Percentiles rank a stretch among this genome's conserved stretches.
phyloP scores from a whole-genome alignment of 1,140 invertebrate species.

The Steinernema khuongi region DNA sequence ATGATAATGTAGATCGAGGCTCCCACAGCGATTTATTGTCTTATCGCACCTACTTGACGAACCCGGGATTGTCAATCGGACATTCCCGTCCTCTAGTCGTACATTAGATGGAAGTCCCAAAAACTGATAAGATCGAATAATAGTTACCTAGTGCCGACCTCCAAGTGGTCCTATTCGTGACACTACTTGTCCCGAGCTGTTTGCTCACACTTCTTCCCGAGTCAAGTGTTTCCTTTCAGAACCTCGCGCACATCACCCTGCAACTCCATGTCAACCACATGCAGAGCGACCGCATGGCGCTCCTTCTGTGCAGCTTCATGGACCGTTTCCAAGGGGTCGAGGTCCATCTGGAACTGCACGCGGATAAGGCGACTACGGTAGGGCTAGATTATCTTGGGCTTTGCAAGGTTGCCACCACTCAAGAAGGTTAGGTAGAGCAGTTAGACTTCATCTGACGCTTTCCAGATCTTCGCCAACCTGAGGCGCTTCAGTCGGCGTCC shows the following conservation, averaged over 20 bases:
- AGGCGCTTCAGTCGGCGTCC: constrained; percentile 7
- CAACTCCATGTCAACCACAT: constrained; percentile 32
- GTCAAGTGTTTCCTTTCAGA: constrained; percentile 18
- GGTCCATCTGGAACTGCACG: constrained; percentile 33
- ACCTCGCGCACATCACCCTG: constrained; percentile 28
- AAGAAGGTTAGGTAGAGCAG: constrained; percentile 4
- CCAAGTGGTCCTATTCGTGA: no score
- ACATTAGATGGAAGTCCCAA: no score
- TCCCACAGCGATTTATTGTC: neutral
- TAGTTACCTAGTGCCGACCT: no score
- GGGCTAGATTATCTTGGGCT: neutral
- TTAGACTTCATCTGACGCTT: no score
- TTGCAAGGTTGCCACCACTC: neutral
- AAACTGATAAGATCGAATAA: neutral
- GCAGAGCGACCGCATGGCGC: constrained; percentile 22
- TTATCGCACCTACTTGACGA: neutral
- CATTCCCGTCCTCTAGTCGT: no score
- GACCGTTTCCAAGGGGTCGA: constrained; percentile 23
- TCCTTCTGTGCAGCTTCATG: constrained; percentile 28
- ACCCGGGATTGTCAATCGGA: no score
- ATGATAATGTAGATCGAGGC: neutral
- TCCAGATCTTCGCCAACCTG: constrained; percentile 27
- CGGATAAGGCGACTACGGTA: constrained; percentile 17
- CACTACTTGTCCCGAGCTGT: neutral
- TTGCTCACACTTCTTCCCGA: neutral